Percentiles rank a stretch among this genome's conserved stretches.
Evolutionary conservation across 1,140 invertebrate species (phyloP).

Genomic region (Anadara kagoshimensis): DNA sequence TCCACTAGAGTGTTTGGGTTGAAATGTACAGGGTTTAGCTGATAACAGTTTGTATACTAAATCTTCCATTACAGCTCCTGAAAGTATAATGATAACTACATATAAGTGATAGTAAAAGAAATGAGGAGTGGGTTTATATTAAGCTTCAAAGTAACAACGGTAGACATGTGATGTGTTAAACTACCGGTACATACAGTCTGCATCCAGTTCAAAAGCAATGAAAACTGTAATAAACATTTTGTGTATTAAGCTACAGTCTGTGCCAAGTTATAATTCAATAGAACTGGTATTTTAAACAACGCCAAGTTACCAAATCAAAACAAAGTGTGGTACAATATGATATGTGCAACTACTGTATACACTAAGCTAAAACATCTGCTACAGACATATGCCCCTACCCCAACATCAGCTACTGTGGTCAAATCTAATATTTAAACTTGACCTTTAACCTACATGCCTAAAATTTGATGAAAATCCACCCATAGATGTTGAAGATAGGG

Average conservation of each 20-base stretch:
- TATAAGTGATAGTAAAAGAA: neutral
- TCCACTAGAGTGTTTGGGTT: slow-evolving; percentile 89
- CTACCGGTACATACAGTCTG: neutral
- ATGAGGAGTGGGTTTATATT: neutral
- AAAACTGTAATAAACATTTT: too few relatives aligned
- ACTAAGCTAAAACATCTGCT: too few relatives aligned
- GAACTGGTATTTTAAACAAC: too few relatives aligned
- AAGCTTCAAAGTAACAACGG: neutral
- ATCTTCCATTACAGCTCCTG: slow-evolving; percentile 85
- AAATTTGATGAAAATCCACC: too few relatives aligned
- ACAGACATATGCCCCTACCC: too few relatives aligned
- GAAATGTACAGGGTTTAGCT: slow-evolving; percentile 81
- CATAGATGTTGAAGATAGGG: too few relatives aligned
- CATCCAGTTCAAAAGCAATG: neutral
- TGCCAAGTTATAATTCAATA: neutral
- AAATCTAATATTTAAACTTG: too few relatives aligned
- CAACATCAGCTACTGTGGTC: too few relatives aligned
- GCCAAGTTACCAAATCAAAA: too few relatives aligned
- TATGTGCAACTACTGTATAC: too few relatives aligned
- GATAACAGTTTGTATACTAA: slow-evolving; percentile 80
- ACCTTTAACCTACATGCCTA: too few relatives aligned
- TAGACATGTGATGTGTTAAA: neutral
- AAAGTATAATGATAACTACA: slow-evolving; percentile 52
- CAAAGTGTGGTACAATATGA: too few relatives aligned
- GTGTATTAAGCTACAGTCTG: neutral